Base-by-base conservation (phyloP, 1,140 invertebrate species). In the Hylaeus anthracinus region DNA sequence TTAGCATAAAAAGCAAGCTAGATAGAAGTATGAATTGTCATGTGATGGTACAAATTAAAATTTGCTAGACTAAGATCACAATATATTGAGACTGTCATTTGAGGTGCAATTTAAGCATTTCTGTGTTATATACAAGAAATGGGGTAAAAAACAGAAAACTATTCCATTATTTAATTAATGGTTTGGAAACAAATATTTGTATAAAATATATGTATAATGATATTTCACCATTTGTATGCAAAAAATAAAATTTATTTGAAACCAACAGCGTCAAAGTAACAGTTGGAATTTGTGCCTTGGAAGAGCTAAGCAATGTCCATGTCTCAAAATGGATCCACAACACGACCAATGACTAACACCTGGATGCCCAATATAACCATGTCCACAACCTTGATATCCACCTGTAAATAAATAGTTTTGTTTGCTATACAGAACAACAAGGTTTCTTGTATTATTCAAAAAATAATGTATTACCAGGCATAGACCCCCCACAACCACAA, bases 341-440 rank as follows among this genome's bases (percentile, higher is more conserved):
- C 97, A 97, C n/a, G 96, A 97, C 96, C 97, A 97, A 92, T 97
- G 96, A 58, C 96, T 93, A 73, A 95, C 91, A 58, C 96, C 96
- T 15, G 96, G 96, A 94, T 97, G 96, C 41, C 96, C 96, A 61
- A 94, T 92, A 90, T 97, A 96, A 37, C 96, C 96, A 93, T 97
- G 97, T 0, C 97, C 96, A 89, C 96, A 97, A 86, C 96, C 96
- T 90, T 94, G 95, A 86, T 97, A 97, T 37, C 96, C 96, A 69
- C 95, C 95, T 88, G 90, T 81, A 77, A 89, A 65, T 67, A 86
- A 75, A 82, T 81, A 58, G 63, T 71, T 6, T 75, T 78, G 2
- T 37, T 63, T 73, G 15, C 8, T n/a, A 60, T 72, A 51, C 14
- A n/a, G 71, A 75, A 37, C 12, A 53, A 12, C n/a, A 8, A 39